Percentiles rank a stretch among this genome's conserved stretches.
Conservation (phyloP, 64 coral and sea anemone genomes). For the Stichodactyla helianthus region DNA sequence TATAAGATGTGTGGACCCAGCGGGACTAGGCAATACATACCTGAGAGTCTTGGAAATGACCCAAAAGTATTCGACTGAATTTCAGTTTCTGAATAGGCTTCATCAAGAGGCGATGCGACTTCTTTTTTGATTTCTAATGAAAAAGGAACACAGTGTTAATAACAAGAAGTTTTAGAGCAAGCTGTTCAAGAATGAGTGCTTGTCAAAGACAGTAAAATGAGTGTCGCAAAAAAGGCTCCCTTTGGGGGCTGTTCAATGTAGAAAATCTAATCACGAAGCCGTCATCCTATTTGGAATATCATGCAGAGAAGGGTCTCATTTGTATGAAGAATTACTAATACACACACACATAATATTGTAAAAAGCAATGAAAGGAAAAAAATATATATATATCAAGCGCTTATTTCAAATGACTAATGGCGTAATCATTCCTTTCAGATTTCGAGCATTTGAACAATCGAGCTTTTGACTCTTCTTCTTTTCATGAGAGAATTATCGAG, state of each 20-base stretch:
- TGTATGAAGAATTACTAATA: conserved; percentile 17
- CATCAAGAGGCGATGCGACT: conserved; percentile 44
- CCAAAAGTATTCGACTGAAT: conserved; percentile 34
- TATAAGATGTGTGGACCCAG: not conserved
- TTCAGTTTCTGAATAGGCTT: conserved; percentile 50
- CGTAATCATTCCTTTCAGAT: conserved; percentile 6
- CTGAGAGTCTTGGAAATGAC: conserved; percentile 33
- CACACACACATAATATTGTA: not conserved
- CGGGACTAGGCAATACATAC: conserved; percentile 27
- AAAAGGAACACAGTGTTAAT: conserved; percentile 4
- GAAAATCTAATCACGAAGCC: conserved; percentile 16
- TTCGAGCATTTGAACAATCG: conserved; percentile 9
- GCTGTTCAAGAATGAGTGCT: not conserved
- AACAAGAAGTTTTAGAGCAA: not conserved
- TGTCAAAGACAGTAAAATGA: not conserved
- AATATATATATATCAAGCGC: not conserved
- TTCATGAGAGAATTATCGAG: not conserved
- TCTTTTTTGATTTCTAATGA: conserved; percentile 89
- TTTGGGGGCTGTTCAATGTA: not conserved
- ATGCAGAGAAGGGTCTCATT: not conserved
- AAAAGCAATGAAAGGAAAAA: not conserved
- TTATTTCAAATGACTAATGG: conserved; percentile 3
- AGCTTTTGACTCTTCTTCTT: not conserved
- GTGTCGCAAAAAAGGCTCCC: not conserved
- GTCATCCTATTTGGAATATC: conserved; percentile 7